Conservation (phyloP, 1,140 invertebrate species). For the Oncopodura yosiiana region DNA sequence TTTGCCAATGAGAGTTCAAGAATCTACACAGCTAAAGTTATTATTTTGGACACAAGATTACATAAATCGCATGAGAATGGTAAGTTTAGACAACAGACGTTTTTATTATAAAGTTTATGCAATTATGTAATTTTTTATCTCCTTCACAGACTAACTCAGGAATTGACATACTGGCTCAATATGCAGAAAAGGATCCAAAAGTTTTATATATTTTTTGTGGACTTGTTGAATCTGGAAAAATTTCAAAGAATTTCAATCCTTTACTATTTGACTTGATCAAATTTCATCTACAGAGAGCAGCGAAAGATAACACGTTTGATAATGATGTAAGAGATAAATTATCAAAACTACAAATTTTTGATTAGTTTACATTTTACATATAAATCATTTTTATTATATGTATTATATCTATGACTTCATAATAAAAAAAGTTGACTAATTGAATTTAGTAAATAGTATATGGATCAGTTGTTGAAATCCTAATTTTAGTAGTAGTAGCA, state of each 20-base stretch:
- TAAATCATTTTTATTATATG: no score
- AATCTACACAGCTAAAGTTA: conserved; percentile 6
- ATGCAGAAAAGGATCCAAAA: conserved; percentile 5
- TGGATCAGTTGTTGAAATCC: no score
- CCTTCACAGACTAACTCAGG: no score
- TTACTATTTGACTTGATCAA: conserved; percentile 11
- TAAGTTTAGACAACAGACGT: not conserved
- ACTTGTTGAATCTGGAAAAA: not conserved
- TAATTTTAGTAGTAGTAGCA: no score
- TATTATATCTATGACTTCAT: no score
- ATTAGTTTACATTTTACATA: no score
- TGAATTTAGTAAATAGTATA: no score
- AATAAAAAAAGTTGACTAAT: no score
- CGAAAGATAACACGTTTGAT: no score
- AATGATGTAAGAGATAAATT: no score
- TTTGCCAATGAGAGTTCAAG: conserved; percentile 7
- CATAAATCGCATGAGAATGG: not conserved
- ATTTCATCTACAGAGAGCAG: conserved; percentile 2
- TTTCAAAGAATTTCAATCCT: conserved; percentile 4
- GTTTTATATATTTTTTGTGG: conserved; percentile 1
- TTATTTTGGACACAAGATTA: conserved; percentile 10
- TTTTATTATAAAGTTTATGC: not conserved
- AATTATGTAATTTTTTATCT: conserved; percentile 1
- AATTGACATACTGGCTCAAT: no score
- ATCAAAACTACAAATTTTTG: no score